Evolutionary conservation across 2,113 vertebrate genomes (phyloP).

Genomic region (Oncorhynchus masou): DNA sequence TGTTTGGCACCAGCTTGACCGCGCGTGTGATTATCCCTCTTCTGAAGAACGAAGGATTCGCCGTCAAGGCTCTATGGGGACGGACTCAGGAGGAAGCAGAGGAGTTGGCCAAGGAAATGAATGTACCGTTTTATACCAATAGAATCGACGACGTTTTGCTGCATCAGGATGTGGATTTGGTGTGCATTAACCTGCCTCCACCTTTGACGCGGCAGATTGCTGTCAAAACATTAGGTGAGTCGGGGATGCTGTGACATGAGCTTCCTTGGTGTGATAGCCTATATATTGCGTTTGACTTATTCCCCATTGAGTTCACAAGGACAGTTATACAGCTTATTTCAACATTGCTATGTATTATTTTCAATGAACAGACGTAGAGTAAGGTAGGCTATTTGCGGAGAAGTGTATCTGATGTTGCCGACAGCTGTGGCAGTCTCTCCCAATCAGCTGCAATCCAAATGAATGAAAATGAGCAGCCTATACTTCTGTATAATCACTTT

Average conservation of each 20-base stretch:
- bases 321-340: too few species aligned
- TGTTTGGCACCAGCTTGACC: conserved; percentile 96
- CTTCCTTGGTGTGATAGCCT: not conserved
- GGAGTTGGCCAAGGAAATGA: conserved; percentile 97
- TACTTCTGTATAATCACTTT: too few species aligned
- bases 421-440: too few species aligned
- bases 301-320: not conserved
- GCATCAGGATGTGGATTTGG: conserved; percentile 95
- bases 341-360: too few species aligned
- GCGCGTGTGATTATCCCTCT: conserved; percentile 93
- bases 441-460: too few species aligned
- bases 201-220: conserved; percentile 95
- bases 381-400: too few species aligned
- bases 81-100: conserved; percentile 95
- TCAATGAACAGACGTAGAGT: too few species aligned
- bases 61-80: conserved; percentile 95
- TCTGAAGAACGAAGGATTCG: conserved; percentile 92
- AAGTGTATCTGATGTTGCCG: too few species aligned
- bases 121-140: conserved; percentile 94
- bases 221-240: conserved; percentile 95
- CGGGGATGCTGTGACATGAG: not conserved
- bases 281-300: not conserved
- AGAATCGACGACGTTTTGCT: conserved; percentile 96
- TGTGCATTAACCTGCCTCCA: conserved; percentile 96
- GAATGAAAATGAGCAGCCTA: too few species aligned